A percentile compares a stretch with the other conserved stretches of the same genome.
Conservation (phyloP, 2,888 invertebrate genomes). For the Drosophila ustulata region DNA sequence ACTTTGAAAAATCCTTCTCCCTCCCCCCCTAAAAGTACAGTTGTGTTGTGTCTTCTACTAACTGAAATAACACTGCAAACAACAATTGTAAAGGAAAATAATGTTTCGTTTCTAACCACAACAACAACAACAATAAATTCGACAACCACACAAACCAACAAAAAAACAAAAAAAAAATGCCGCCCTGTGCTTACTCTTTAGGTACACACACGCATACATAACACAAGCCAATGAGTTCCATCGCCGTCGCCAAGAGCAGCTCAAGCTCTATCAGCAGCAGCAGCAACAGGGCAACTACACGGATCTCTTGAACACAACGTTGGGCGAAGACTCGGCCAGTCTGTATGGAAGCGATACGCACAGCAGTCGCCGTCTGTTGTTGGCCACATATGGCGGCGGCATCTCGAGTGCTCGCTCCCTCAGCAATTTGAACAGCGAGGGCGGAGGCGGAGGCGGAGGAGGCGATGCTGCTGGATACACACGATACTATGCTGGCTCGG, state of each 20-base stretch:
- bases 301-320: slow-evolving; percentile 68
- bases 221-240: slow-evolving; percentile 84
- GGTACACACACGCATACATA: slow-evolving; percentile 85
- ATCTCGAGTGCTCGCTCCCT: slow-evolving; percentile 61
- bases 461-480: slow-evolving; percentile 34
- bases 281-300: slow-evolving; percentile 36
- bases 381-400: slow-evolving; percentile 51
- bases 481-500: slow-evolving; percentile 69
- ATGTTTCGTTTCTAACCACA: slow-evolving; percentile 49
- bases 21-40: slow-evolving; percentile 22
- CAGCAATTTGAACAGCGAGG: slow-evolving; percentile 57
- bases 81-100: slow-evolving; percentile 25
- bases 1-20: not conserved
- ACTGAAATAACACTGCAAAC: slow-evolving; percentile 40
- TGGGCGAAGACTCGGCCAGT: slow-evolving; percentile 69
- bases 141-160: slow-evolving; percentile 23
- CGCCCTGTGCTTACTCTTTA: slow-evolving; percentile 74
- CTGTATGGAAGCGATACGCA: slow-evolving; percentile 59
- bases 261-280: slow-evolving; percentile 70
- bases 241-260: slow-evolving; percentile 83
- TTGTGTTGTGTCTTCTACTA: slow-evolving; percentile 30
- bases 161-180: slow-evolving; percentile 26
- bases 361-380: slow-evolving; percentile 43
- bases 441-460: not conserved
- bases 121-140: slow-evolving; percentile 30